Base-by-base conservation (phyloP, 2,797 vertebrate species). In the Philypnodon macrostomus region DNA sequence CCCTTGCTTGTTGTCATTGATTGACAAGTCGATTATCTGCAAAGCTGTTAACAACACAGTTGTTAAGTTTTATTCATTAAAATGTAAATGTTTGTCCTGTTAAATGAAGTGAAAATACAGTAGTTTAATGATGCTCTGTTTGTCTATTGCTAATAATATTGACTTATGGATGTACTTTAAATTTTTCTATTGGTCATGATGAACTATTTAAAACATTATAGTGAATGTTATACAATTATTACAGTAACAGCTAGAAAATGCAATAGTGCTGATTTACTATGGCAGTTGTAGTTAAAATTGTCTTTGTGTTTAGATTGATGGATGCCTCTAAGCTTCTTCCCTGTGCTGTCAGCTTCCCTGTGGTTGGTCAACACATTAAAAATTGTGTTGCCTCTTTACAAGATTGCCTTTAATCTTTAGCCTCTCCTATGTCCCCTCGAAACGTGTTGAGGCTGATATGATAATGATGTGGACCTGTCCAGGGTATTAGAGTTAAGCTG, bases 391-490 rank as follows among this genome's bases (percentile, higher is more conserved):
- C 71, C 69, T 75, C 54, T 78, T 83, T 80, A 63, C 75, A 72
- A 78, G 84, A 81, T 76, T 85, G 70, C 63, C 77, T 80, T 83
- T 88, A 86, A 88, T 88, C 82, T 84, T 86, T 84, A 62, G 76
- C 72, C 70, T 79, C 68, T 83, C 79, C 67, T 65, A 67, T 83
- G 85, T 87, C 87, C 89, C 86, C 84, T 85, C 57, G 37, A 87
- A 88, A 84, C 57, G 77, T 87, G 80, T 74, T 67, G 64, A 71
- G 70, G 61, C 87, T 88, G 89, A 89, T 90, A 88, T 90, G 85
- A 88, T 89, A 90, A 91, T 90, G 84, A 87, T 87, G 85, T 87
- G 84, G 84, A 88, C 82, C 87, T 89, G 88, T 87, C 83, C 69
- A 70, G 66, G 85, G 86, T 88, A 86, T 90, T 89, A 89, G 82